phyloP scores from a whole-genome alignment of 2,113 vertebrate genomes.

The Machaerirhynchus nigripectus region DNA sequence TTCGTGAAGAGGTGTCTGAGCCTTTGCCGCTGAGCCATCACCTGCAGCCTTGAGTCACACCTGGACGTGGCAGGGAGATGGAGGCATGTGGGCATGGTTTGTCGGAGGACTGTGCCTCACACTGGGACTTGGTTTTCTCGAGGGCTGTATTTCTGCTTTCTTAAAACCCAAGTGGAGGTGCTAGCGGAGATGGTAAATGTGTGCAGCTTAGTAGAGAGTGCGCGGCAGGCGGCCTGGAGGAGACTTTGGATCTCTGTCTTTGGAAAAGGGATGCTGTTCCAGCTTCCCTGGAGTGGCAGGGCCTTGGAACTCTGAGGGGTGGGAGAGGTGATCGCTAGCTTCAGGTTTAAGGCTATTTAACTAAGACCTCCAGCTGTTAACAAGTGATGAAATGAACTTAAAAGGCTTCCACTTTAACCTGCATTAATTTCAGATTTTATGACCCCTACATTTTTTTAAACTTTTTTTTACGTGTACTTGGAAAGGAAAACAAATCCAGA shows the following conservation, averaged over 20 bases:
- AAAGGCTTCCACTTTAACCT: background rate
- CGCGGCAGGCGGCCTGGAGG: background rate
- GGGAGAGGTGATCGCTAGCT: background rate
- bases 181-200: fast-evolving
- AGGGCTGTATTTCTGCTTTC: background rate
- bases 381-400: background rate
- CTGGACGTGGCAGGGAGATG: background rate
- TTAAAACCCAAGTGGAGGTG: background rate
- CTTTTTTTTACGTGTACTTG: background rate
- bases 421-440: background rate
- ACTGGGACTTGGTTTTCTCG: background rate
- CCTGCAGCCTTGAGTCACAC: background rate
- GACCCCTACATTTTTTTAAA: fast-evolving
- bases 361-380: background rate
- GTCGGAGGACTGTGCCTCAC: fast-evolving
- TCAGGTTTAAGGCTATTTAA: background rate
- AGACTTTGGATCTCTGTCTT: background rate
- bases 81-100: background rate
- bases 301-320: background rate
- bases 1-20: background rate
- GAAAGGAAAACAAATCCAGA: background rate
- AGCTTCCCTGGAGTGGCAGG: background rate
- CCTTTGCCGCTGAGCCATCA: background rate
- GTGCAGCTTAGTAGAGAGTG: background rate
- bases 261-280: background rate